Percentiles rank a stretch among this genome's conserved stretches.
Evolutionary conservation across 53 echinoderm and acorn worm genomes (phyloP).

Genomic region (Mesocentrotus franciscanus): DNA sequence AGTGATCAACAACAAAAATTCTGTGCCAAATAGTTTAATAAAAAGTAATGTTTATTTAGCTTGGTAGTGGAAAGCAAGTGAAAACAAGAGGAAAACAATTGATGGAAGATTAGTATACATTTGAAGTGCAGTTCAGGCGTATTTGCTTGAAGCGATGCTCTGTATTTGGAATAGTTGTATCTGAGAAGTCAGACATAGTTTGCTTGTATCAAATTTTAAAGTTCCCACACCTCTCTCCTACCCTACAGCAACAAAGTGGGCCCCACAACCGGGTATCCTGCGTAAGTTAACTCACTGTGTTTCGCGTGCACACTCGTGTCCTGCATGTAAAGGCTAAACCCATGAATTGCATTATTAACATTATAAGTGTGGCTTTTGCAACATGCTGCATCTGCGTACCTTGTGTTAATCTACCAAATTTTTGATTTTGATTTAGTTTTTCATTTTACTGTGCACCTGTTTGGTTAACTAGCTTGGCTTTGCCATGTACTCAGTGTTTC

Average conservation of each 20-base stretch:
- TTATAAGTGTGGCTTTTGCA: background rate
- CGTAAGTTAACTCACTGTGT: constrained; percentile 25
- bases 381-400: background rate
- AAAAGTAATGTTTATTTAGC: too few relatives aligned
- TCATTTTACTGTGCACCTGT: background rate
- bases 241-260: constrained; percentile 56
- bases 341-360: background rate
- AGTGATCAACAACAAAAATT: too few relatives aligned
- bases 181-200: too few relatives aligned
- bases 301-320: background rate
- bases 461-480: background rate
- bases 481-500: background rate
- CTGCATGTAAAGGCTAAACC: background rate
- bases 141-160: background rate
- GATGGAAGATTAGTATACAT: background rate
- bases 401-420: constrained; percentile 1
- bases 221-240: background rate
- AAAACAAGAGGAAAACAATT: background rate
- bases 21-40: too few relatives aligned
- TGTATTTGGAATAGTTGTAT: background rate
- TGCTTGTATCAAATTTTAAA: background rate
- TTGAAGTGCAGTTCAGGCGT: background rate
- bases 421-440: background rate
- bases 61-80: too few relatives aligned
- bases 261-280: constrained; percentile 16